Conservation (phyloP, 2,113 vertebrate genomes). For the Nothobranchius kuhntae region DNA sequence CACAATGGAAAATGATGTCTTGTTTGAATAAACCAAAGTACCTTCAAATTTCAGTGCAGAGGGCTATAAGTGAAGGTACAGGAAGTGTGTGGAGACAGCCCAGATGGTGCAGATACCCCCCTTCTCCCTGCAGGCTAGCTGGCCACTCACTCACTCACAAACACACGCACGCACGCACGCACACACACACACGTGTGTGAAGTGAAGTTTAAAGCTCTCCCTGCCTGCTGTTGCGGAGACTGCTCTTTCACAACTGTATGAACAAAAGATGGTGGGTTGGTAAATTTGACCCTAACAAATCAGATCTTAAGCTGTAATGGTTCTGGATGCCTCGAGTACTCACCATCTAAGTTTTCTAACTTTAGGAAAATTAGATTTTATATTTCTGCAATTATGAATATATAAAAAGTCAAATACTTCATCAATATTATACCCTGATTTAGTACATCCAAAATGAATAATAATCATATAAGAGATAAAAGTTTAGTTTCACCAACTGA, state of each 20-base stretch:
- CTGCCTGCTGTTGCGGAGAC: slow-evolving; percentile 56
- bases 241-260: slow-evolving; percentile 53
- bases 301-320: slow-evolving; percentile 26
- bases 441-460: no score
- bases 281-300: slow-evolving; percentile 31
- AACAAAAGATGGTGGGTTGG: slow-evolving; percentile 36
- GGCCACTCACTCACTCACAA: slow-evolving; percentile 19
- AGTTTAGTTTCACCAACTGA: no score
- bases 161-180: slow-evolving; percentile 12
- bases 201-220: slow-evolving; percentile 56
- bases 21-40: slow-evolving; percentile 23
- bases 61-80: slow-evolving; percentile 52
- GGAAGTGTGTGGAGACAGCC: slow-evolving; percentile 68
- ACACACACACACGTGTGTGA: slow-evolving; percentile 9
- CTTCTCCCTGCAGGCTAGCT: slow-evolving; percentile 52
- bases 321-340: slow-evolving; percentile 1
- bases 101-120: slow-evolving; percentile 72
- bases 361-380: neutral
- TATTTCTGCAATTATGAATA: neutral
- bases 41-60: slow-evolving; percentile 36
- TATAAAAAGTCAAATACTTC: neutral
- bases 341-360: neutral
- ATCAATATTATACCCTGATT: no score
- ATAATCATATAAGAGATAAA: no score
- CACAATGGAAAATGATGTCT: neutral